Percentiles rank a stretch among this genome's conserved stretches.
Conservation (phyloP, 2,113 vertebrate genomes). For the Phoxinus phoxinus region DNA sequence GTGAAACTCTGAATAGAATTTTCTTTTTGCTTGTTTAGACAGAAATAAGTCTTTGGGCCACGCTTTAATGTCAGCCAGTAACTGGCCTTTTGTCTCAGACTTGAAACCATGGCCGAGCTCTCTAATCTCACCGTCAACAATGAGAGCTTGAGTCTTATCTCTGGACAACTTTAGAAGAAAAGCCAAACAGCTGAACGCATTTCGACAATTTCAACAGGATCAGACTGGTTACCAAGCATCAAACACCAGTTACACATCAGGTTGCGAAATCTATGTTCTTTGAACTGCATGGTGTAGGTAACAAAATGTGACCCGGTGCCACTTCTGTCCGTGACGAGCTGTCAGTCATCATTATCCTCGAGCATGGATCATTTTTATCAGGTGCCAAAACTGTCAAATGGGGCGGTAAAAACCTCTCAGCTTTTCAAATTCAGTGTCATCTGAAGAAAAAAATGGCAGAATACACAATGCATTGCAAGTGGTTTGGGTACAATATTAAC, state of each 20-base stretch:
- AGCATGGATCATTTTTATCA: constrained; percentile 76
- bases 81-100: background rate
- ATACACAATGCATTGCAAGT: constrained; percentile 72
- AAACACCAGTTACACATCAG: constrained; percentile 28
- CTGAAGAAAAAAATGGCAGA: constrained; percentile 55
- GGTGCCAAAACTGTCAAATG: constrained; percentile 75
- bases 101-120: background rate
- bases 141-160: constrained; percentile 8
- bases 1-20: constrained; percentile 29
- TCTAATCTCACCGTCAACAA: constrained; percentile 34
- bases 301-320: constrained; percentile 66
- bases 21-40: constrained; percentile 13
- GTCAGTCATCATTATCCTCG: constrained; percentile 71
- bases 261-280: constrained; percentile 62
- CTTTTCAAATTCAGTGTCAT: constrained; percentile 70
- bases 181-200: constrained; percentile 7
- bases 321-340: constrained; percentile 68
- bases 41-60: constrained; percentile 20
- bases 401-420: constrained; percentile 51
- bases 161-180: constrained; percentile 12
- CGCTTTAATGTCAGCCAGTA: constrained; percentile 25
- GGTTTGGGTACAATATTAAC: constrained; percentile 65
- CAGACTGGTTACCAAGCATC: constrained; percentile 22
- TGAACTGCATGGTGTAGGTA: constrained; percentile 68
- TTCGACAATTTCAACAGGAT: constrained; percentile 17